A percentile compares a stretch with the other conserved stretches of the same genome.
These are phyloP conservation scores for Lampropteryx suffumata DNA, from an alignment of 2,888 invertebrate genomes.

Conservation along the genomic window DNA sequence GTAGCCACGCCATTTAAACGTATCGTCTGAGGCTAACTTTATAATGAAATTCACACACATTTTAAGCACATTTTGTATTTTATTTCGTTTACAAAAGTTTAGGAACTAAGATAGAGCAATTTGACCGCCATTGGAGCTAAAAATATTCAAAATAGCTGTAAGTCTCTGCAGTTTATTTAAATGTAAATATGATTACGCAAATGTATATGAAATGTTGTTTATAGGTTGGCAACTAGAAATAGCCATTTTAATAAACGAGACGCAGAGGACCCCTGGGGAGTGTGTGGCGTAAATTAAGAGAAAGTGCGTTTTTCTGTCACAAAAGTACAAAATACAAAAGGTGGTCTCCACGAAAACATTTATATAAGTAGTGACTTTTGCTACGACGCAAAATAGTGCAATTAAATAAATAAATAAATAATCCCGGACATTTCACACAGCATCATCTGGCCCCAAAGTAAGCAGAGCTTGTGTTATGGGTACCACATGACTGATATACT, in stretches of 20 bases:
- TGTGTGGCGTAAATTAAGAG: slow-evolving; percentile 30
- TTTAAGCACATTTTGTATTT: background rate
- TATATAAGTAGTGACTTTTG: no score
- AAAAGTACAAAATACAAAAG: no score
- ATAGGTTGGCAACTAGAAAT: slow-evolving; percentile 52
- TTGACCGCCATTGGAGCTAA: slow-evolving; percentile 12
- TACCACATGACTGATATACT: no score
- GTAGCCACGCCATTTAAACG: no score
- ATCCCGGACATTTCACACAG: no score
- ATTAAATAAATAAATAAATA: no score
- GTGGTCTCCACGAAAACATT: no score
- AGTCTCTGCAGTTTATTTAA: slow-evolving; percentile 37
- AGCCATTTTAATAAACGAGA: slow-evolving; percentile 69
- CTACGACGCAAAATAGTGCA: no score
- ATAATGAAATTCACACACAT: background rate
- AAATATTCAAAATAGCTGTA: slow-evolving; percentile 21
- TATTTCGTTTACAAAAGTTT: slow-evolving; percentile 11
- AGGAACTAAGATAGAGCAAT: slow-evolving; percentile 26
- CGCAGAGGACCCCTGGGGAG: slow-evolving; percentile 61
- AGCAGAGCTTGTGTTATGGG: no score
- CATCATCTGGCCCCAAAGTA: no score
- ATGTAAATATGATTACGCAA: slow-evolving; percentile 50
- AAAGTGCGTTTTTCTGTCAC: background rate
- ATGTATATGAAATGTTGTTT: slow-evolving; percentile 46
- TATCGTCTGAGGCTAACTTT: no score